phyloP scores from a whole-genome alignment of 2,888 invertebrate species.

The Embidobia sp. region DNA sequence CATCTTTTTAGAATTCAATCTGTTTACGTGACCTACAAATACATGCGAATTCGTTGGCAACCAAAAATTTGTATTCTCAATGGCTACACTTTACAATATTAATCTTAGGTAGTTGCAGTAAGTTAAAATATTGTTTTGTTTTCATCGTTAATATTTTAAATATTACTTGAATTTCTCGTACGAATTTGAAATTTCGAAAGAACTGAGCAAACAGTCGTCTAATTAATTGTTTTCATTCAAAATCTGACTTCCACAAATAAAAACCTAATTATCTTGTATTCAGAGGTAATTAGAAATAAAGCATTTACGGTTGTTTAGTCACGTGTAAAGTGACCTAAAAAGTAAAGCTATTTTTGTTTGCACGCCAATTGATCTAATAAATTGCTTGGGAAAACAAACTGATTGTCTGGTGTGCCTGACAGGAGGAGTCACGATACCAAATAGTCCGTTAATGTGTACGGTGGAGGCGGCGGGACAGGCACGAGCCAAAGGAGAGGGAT shows the following conservation, averaged over 20 bases:
- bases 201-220: too few relatives aligned
- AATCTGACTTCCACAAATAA: conserved; percentile 39
- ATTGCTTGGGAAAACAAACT: neutral
- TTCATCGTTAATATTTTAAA: too few relatives aligned
- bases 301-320: conserved; percentile 33
- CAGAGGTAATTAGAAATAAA: conserved; percentile 20
- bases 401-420: conserved; percentile 14
- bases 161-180: too few relatives aligned
- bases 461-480: conserved; percentile 84
- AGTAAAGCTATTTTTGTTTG: conserved; percentile 8
- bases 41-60: too few relatives aligned
- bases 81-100: too few relatives aligned
- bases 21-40: too few relatives aligned
- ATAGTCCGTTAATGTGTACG: conserved; percentile 83
- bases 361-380: conserved; percentile 24
- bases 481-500: conserved; percentile 84
- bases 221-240: too few relatives aligned
- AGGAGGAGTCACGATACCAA: conserved; percentile 79
- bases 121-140: too few relatives aligned
- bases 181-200: too few relatives aligned
- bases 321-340: conserved; percentile 52
- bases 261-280: conserved; percentile 16
- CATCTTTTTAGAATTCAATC: too few relatives aligned
- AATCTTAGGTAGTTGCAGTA: too few relatives aligned
- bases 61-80: too few relatives aligned